A percentile compares a stretch with the other conserved stretches of the same genome.
These are phyloP conservation scores for Cuniculus paca DNA, from an alignment of 2,797 vertebrate species.

Conservation along the genomic window DNA sequence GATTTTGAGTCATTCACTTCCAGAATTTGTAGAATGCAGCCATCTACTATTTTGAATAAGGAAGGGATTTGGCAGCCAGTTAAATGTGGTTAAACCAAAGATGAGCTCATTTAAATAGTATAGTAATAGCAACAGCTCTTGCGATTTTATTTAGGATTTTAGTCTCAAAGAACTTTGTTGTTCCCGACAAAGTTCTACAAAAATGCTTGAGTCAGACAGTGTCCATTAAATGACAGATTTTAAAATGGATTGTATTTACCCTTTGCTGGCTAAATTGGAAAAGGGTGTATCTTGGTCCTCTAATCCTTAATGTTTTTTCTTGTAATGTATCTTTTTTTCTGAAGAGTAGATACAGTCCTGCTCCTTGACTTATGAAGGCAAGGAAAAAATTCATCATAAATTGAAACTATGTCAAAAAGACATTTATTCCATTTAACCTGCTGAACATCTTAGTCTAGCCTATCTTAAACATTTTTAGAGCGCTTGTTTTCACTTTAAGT, in stretches of 20 bases:
- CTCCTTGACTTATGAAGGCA: background rate
- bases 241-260: background rate
- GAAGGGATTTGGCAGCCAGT: background rate
- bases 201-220: background rate
- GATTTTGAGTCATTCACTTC: background rate
- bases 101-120: background rate
- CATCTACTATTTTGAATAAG: conserved; percentile 40
- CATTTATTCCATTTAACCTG: background rate
- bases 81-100: conserved; percentile 21
- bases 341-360: background rate
- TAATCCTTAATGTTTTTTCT: background rate
- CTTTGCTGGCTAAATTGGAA: background rate
- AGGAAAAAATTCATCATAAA: background rate
- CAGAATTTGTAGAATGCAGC: conserved; percentile 34
- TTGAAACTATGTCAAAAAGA: background rate
- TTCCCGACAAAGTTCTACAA: background rate
- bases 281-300: background rate
- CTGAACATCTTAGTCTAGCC: background rate
- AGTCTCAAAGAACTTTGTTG: background rate
- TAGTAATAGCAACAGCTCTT: background rate
- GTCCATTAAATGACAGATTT: background rate
- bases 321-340: background rate
- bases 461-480: background rate
- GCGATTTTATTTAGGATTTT: conserved; percentile 21
- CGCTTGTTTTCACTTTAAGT: background rate